A percentile compares a stretch with the other conserved stretches of the same genome.
These are phyloP conservation scores for Cliona cf. orientalis DNA, from an alignment of 37 sponge, comb jelly and placozoan species.

Conservation along the genomic window DNA sequence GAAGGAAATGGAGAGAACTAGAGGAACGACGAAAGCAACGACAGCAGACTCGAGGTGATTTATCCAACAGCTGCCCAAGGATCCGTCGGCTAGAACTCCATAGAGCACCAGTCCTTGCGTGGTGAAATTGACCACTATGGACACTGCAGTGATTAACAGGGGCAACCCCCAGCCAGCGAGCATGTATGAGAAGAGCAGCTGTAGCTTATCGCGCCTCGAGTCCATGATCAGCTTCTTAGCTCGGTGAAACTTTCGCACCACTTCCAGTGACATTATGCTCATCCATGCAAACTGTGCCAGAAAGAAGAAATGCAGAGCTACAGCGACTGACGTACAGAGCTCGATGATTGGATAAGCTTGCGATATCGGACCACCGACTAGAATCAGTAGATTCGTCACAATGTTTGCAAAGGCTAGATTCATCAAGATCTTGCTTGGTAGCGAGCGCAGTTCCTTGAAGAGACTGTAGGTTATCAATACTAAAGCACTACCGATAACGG, in stretches of 20 bases:
- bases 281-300: constrained; percentile 63
- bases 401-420: constrained; percentile 45
- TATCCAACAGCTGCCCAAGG: constrained; percentile 48
- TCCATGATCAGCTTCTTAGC: neutral
- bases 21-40: constrained; percentile 45
- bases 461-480: constrained; percentile 55
- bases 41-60: constrained; percentile 38
- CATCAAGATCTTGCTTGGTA: constrained; percentile 46
- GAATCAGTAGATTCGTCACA: constrained; percentile 29
- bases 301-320: constrained; percentile 49
- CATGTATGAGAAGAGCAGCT: constrained; percentile 13
- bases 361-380: constrained; percentile 12
- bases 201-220: neutral
- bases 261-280: constrained; percentile 28
- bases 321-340: constrained; percentile 27
- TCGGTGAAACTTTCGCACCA: constrained; percentile 5
- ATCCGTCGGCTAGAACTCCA: constrained; percentile 38
- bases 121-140: constrained; percentile 48
- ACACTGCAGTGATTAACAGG: constrained; percentile 1
- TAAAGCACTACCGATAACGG: constrained; percentile 33
- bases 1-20: constrained; percentile 15
- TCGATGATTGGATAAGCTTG: neutral
- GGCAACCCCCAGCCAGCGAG: constrained; percentile 55
- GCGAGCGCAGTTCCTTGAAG: constrained; percentile 56
- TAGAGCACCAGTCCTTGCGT: constrained; percentile 29